Percentiles rank a stretch among this genome's conserved stretches.
Evolutionary conservation across 1,140 invertebrate species (phyloP).

Genomic region (Atta colombica): DNA sequence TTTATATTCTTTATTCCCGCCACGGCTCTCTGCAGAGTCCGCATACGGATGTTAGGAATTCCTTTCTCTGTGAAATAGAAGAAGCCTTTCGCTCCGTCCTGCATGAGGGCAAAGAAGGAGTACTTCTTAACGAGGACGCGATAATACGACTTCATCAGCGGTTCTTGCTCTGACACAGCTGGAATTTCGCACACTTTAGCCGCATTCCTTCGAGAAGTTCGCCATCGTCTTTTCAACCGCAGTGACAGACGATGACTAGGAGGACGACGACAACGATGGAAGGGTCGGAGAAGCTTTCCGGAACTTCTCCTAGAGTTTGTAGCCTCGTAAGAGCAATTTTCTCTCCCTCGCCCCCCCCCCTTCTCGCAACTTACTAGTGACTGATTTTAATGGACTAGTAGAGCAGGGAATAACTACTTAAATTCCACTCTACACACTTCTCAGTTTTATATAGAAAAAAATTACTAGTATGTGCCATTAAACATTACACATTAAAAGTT

Average conservation of each 20-base stretch:
- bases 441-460: not conserved
- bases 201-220: slow-evolving; percentile 53
- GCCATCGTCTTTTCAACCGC: slow-evolving; percentile 43
- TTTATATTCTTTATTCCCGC: slow-evolving; percentile 48
- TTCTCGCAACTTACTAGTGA: slow-evolving; percentile 6
- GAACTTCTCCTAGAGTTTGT: slow-evolving; percentile 22
- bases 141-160: slow-evolving; percentile 65
- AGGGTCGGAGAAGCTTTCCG: slow-evolving; percentile 25
- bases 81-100: not conserved
- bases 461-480: not conserved
- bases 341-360: not conserved
- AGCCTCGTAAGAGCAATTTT: slow-evolving; percentile 11
- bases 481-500: not conserved
- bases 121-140: slow-evolving; percentile 55
- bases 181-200: slow-evolving; percentile 40
- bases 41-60: slow-evolving; percentile 22
- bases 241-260: slow-evolving; percentile 21
- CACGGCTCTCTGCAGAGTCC: not conserved
- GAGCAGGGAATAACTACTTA: not conserved
- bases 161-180: slow-evolving; percentile 48
- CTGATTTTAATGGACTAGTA: slow-evolving; percentile 23
- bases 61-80: not conserved
- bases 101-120: not conserved
- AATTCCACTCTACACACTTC: not conserved
- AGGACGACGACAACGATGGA: slow-evolving; percentile 13